Conservation (phyloP, 2,888 invertebrate genomes). For the Tuberolachnus salignus region DNA sequence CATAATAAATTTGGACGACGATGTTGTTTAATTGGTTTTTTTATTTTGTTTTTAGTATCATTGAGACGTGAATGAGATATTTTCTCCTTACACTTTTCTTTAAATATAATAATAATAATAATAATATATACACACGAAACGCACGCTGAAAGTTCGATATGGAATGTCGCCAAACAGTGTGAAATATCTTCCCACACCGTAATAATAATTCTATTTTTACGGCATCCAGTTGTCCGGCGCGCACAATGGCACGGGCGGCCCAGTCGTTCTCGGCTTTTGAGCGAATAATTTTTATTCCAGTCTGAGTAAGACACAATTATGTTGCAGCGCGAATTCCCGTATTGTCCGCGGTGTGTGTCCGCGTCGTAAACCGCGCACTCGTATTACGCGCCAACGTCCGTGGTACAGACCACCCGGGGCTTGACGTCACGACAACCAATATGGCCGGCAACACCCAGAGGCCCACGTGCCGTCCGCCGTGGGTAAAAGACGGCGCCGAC, state of each 20-base stretch:
- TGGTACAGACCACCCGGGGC: background rate
- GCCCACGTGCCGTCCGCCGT: constrained; percentile 75
- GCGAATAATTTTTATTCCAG: constrained; percentile 31
- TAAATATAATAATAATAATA: constrained; percentile 16
- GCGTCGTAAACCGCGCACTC: too few relatives aligned
- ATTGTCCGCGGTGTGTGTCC: background rate
- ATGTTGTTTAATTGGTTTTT: constrained; percentile 32
- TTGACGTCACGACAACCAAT: background rate
- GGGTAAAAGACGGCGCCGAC: constrained; percentile 72
- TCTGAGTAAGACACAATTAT: constrained; percentile 22
- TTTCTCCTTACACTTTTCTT: background rate
- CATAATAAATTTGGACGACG: constrained; percentile 1
- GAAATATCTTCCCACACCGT: constrained; percentile 55
- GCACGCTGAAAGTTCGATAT: constrained; percentile 24
- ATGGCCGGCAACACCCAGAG: constrained; percentile 63
- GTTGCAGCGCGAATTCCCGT: background rate
- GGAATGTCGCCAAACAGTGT: constrained; percentile 53
- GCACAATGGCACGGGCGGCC: background rate
- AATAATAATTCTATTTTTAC: constrained; percentile 53
- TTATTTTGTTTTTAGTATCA: constrained; percentile 21
- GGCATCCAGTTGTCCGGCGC: constrained; percentile 17
- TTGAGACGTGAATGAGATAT: constrained; percentile 15
- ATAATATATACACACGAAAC: background rate
- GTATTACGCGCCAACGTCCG: background rate
- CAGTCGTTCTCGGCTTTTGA: constrained; percentile 33